These are phyloP conservation scores for Oriolus oriolus DNA, from an alignment of 2,113 vertebrate species.

Conservation along the genomic window DNA sequence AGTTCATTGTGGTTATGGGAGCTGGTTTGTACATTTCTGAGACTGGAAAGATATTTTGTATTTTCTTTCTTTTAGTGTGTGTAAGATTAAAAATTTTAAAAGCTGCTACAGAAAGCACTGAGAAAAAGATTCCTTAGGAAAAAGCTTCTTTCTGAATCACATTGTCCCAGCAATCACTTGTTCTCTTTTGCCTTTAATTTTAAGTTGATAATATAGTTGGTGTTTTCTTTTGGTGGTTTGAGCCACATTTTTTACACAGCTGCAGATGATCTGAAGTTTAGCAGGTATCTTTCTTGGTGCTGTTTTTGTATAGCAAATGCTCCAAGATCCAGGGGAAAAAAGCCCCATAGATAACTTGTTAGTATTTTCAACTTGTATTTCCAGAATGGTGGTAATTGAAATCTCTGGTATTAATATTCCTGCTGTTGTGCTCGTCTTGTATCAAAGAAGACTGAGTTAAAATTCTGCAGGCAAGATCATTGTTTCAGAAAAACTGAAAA, in stretches of 20 bases:
- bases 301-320: not conserved
- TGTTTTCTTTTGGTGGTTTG: not conserved
- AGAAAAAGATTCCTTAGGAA: not conserved
- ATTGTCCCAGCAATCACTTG: not conserved
- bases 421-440: not conserved
- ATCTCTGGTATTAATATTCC: not conserved
- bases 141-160: not conserved
- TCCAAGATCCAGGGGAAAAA: not conserved
- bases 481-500: not conserved
- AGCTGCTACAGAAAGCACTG: not conserved
- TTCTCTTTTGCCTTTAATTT: not conserved
- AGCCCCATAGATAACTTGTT: not conserved
- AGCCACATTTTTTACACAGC: not conserved
- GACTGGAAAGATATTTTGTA: not conserved
- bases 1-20: not conserved
- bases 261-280: not conserved
- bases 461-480: not conserved
- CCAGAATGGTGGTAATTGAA: not conserved
- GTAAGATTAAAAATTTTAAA: not conserved
- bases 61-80: not conserved
- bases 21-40: not conserved
- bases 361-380: not conserved
- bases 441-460: not conserved
- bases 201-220: not conserved
- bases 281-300: not conserved